Evolutionary conservation across 1,140 invertebrate genomes (phyloP).

Genomic region (Psilanteris sp.): DNA sequence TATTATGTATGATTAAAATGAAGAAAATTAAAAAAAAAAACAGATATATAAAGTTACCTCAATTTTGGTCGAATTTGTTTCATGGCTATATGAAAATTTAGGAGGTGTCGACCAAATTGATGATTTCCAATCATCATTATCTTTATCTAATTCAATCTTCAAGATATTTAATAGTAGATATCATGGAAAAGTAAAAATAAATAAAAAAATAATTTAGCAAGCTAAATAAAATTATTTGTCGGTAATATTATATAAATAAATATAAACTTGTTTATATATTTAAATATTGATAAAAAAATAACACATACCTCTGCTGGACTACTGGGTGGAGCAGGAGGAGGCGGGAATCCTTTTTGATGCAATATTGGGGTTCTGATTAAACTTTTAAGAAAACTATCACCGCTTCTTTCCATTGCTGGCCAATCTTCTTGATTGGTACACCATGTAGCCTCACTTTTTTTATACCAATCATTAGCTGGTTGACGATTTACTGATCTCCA

Average conservation of each 20-base stretch:
- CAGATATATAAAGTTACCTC: conserved; percentile 64
- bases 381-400: conserved; percentile 69
- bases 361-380: conserved; percentile 66
- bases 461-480: conserved; percentile 42
- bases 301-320: conserved; percentile 66
- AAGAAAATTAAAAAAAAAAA: conserved; percentile 17
- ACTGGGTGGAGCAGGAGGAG: conserved; percentile 67
- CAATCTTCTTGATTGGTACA: conserved; percentile 62
- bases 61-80: conserved; percentile 68
- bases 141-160: conserved; percentile 47
- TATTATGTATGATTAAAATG: conserved; percentile 16
- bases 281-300: neutral
- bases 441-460: conserved; percentile 68
- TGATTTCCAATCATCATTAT: conserved; percentile 69
- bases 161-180: conserved; percentile 9
- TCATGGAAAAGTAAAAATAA: conserved; percentile 3
- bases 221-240: no score
- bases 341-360: conserved; percentile 59
- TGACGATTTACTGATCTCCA: no score
- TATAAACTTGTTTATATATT: conserved; percentile 1
- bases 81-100: conserved; percentile 68
- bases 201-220: conserved; percentile 13
- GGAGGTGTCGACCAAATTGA: conserved; percentile 75
- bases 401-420: conserved; percentile 62
- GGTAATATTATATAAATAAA: no score